Conservation (phyloP, 2,797 vertebrate genomes). For the Gallinago solitaria region DNA sequence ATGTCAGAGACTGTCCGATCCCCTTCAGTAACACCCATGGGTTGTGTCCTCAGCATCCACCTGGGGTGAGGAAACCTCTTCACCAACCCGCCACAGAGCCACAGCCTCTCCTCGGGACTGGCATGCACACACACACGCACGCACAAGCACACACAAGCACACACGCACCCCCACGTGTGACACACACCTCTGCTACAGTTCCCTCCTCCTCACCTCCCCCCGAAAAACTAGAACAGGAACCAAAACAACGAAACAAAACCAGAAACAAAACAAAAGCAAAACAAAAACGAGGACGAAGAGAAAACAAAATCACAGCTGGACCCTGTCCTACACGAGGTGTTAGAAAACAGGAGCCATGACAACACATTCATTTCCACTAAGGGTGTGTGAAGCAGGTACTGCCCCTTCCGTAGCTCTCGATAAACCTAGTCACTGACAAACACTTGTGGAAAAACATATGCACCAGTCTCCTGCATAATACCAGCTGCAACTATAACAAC, state of each 20-base stretch:
- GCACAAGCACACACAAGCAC: fast-evolving
- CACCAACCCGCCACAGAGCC: neutral
- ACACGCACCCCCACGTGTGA: neutral
- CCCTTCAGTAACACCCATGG: constrained; percentile 10
- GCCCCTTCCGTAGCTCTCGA: constrained; percentile 72
- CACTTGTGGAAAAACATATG: constrained; percentile 80
- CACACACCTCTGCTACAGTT: constrained; percentile 49
- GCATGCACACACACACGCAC: neutral
- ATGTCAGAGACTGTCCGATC: constrained; percentile 62
- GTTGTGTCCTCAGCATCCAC: constrained; percentile 19
- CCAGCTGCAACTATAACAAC: constrained; percentile 86
- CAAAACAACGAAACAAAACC: neutral
- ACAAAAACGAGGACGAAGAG: neutral
- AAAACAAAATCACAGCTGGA: constrained; percentile 59
- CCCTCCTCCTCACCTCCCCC: constrained; percentile 39
- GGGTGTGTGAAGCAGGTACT: constrained; percentile 67
- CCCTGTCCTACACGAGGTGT: constrained; percentile 43
- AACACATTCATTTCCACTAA: constrained; percentile 72
- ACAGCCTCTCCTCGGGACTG: neutral
- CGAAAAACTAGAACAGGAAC: constrained; percentile 16
- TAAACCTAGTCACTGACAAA: constrained; percentile 69
- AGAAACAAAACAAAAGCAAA: neutral
- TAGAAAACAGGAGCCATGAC: constrained; percentile 62
- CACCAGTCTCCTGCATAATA: constrained; percentile 86
- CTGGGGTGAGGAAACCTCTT: constrained; percentile 51